A percentile compares a stretch with the other conserved stretches of the same genome.
Conservation (phyloP, 2,113 vertebrate species). For the Pseudorasbora parva region DNA sequence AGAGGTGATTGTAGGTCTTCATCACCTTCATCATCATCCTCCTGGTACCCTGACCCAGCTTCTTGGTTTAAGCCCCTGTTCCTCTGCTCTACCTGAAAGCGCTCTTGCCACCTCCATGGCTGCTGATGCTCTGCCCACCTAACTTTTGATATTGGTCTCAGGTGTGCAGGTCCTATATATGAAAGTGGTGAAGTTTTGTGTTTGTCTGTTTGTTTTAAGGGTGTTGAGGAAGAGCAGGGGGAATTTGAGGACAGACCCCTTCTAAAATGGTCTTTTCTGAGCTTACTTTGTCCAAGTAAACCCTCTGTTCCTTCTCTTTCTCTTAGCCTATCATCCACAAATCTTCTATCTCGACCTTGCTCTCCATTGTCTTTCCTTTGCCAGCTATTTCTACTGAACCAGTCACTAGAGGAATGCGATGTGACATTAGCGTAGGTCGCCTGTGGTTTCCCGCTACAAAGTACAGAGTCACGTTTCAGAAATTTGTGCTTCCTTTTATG, state of each 20-base stretch:
- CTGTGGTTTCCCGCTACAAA: conserved; percentile 78
- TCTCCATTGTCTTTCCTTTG: conserved; percentile 67
- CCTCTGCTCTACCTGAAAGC: background rate
- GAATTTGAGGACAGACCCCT: conserved; percentile 23
- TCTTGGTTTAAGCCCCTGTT: conserved; percentile 59
- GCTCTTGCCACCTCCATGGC: conserved; percentile 32
- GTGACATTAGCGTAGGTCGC: conserved; percentile 77
- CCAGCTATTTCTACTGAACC: conserved; percentile 80
- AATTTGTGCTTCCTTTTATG: conserved; percentile 93
- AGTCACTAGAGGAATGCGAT: conserved; percentile 84
- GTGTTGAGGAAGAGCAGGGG: conserved; percentile 28
- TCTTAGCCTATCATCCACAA: conserved; percentile 60
- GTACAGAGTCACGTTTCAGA: conserved; percentile 86
- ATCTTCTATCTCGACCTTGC: conserved; percentile 54
- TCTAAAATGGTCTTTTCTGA: conserved; percentile 31
- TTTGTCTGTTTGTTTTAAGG: conserved; percentile 55
- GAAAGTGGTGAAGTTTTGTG: conserved; percentile 65
- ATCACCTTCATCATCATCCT: conserved; percentile 53
- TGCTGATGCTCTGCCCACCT: conserved; percentile 52
- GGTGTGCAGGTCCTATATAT: conserved; percentile 69
- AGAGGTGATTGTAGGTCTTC: conserved; percentile 61
- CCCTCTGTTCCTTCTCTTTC: conserved; percentile 28
- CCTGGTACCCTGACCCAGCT: conserved; percentile 52
- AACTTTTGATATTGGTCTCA: conserved; percentile 48
- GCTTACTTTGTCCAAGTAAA: conserved; percentile 39